Evolutionary conservation across 2,113 vertebrate species (phyloP).

Genomic region (Numida meleagris): DNA sequence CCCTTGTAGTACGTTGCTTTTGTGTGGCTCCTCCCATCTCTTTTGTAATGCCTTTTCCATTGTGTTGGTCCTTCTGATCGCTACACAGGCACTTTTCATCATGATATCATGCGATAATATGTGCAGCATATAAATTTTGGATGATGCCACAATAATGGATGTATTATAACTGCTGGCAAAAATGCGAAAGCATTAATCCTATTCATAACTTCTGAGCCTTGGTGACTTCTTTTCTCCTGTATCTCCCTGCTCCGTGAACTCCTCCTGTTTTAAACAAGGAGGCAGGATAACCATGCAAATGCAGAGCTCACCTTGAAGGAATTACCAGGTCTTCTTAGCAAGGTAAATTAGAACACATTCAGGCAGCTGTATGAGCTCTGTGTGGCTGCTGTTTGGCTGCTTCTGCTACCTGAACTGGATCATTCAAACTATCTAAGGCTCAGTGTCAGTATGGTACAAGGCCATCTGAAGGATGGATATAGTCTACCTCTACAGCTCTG

Average conservation of each 20-base stretch:
- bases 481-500: not conserved
- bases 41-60: too few species aligned
- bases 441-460: not conserved
- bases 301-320: not conserved
- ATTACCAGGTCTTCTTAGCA: not conserved
- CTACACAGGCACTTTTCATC: too few species aligned
- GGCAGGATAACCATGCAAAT: not conserved
- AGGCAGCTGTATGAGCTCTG: not conserved
- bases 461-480: not conserved
- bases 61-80: too few species aligned
- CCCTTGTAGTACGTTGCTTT: too few species aligned
- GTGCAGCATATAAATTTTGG: not conserved
- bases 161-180: not conserved
- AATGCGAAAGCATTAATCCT: not conserved
- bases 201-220: not conserved
- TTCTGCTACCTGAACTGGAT: not conserved
- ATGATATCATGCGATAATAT: not conserved
- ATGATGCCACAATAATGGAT: accelerated
- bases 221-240: not conserved
- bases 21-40: too few species aligned
- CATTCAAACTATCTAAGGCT: not conserved
- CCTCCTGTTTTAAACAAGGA: not conserved
- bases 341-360: not conserved
- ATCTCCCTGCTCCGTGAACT: not conserved
- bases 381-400: not conserved